Conservation (phyloP, 1,140 invertebrate species). For the Euura saliciscinereae region DNA sequence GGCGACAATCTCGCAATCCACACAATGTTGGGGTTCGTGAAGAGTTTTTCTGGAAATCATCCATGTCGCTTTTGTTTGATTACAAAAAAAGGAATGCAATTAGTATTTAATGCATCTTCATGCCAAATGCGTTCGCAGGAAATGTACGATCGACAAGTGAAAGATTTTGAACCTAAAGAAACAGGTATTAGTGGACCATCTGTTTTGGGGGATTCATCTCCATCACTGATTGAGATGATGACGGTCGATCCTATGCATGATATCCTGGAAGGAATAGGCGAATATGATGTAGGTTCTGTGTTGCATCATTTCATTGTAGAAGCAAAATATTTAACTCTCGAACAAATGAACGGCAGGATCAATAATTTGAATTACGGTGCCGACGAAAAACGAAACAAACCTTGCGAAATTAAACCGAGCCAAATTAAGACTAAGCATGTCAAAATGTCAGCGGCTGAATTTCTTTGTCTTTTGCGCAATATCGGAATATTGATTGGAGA, state of each 20-base stretch:
- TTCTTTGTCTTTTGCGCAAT: conserved; percentile 27
- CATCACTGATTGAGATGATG: conserved; percentile 20
- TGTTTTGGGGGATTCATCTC: conserved; percentile 16
- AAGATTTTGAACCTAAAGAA: conserved; percentile 8
- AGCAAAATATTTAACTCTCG: conserved; percentile 38
- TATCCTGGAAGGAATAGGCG: conserved; percentile 47
- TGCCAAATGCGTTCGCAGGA: conserved; percentile 15
- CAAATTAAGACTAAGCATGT: conserved; percentile 20
- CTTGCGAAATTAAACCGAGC: not conserved
- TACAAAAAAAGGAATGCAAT: conserved; percentile 14
- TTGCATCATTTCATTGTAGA: conserved; percentile 36
- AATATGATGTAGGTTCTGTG: conserved; percentile 45
- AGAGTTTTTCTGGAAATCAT: conserved; percentile 18
- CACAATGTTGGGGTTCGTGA: conserved; percentile 16
- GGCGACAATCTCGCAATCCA: conserved; percentile 21
- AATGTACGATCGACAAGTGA: conserved; percentile 19
- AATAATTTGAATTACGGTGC: conserved; percentile 23
- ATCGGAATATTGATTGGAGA: conserved; percentile 26
- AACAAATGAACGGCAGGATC: conserved; percentile 34
- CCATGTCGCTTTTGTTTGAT: conserved; percentile 21
- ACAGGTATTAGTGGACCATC: conserved; percentile 27
- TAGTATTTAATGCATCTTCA: conserved; percentile 16
- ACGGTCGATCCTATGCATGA: conserved; percentile 52
- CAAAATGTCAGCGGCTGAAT: conserved; percentile 29
- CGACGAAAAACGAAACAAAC: conserved; percentile 17